Base-by-base conservation (phyloP, 2,888 invertebrate species). In the Archips xylosteana region DNA sequence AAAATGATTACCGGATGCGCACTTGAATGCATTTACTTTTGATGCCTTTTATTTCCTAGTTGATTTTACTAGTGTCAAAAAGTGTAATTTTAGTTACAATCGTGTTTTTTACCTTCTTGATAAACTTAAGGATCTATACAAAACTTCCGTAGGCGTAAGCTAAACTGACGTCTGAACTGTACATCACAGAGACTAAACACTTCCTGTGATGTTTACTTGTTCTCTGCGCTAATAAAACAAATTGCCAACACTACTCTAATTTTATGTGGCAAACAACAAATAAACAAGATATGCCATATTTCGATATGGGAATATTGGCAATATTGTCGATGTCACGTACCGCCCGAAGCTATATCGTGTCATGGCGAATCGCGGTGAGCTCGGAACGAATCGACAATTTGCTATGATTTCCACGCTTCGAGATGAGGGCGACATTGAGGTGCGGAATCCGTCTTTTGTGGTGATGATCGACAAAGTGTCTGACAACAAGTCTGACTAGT, bases 281-380 rank as follows among this genome's bases (percentile, higher is more conserved):
- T 23, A 23, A 54, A 54, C 23, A 23, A 23, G 23, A 12, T 12
- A 45, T 8, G 54, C 54, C 6, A 8, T 15, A 54, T 71, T 15
- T 42, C 51, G 3, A 42, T 65, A 51, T 10, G 12, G 23, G 39
- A 42, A 59, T 51, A 51, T 51, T 51, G 51, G 65, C 49, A 45
- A 67, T 72, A 57, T 54, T 23, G 34, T 32, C 45, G 67, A 15
- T 51, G 65, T 71, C 71, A 71, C 65, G 71, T 65, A 59, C 71
- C 39, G 10, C 63, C 47, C 8, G 63, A 12, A 23, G 47, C 63
- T 12, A 13, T 49, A 13, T 49, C n/a, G 49, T 13, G 59, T 59
- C 15, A 59, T 34, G 45, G 47, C 12, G 39, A 65, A 57, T 57
- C 39, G 57, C 42, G 54, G 39, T 23, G 45, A 59, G 23, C 3